Conservation (phyloP, 2,113 vertebrate species). For the Gallinago jamesoni region DNA sequence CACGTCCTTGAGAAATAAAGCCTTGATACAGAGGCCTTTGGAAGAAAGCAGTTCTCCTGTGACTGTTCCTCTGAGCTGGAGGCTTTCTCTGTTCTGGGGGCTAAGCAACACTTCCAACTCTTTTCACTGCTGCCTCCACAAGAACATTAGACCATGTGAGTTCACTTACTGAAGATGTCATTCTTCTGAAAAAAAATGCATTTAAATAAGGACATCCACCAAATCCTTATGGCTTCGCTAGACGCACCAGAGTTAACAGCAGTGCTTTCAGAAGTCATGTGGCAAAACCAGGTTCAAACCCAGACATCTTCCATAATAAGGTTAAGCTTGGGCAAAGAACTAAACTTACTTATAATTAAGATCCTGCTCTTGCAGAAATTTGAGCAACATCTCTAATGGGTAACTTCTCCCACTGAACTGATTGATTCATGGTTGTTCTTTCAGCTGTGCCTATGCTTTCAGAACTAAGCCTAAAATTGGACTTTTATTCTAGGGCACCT, state of each 20-base stretch:
- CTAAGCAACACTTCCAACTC: not conserved
- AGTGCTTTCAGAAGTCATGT: not conserved
- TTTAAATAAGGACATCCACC: not conserved
- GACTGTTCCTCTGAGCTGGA: not conserved
- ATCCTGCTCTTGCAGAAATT: not conserved
- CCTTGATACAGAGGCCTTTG: not conserved
- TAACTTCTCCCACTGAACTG: not conserved
- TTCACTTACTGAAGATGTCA: not conserved
- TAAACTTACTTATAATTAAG: not conserved
- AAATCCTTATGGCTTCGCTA: not conserved
- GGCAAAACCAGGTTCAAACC: not conserved
- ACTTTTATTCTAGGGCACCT: not conserved
- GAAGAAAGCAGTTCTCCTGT: not conserved
- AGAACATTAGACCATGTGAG: not conserved
- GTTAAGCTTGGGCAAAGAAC: not conserved
- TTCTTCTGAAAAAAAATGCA: not conserved
- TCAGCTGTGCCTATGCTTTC: not conserved
- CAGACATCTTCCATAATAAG: not conserved
- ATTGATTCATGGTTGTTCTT: not conserved
- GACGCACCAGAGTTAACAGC: not conserved
- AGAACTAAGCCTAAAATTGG: not conserved
- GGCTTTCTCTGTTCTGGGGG: not conserved
- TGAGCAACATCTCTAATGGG: not conserved
- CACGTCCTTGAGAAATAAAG: accelerated
- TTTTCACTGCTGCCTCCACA: not conserved